These are phyloP conservation scores for Sternotherus odoratus DNA, from an alignment of 2,797 vertebrate genomes.

Conservation along the genomic window DNA sequence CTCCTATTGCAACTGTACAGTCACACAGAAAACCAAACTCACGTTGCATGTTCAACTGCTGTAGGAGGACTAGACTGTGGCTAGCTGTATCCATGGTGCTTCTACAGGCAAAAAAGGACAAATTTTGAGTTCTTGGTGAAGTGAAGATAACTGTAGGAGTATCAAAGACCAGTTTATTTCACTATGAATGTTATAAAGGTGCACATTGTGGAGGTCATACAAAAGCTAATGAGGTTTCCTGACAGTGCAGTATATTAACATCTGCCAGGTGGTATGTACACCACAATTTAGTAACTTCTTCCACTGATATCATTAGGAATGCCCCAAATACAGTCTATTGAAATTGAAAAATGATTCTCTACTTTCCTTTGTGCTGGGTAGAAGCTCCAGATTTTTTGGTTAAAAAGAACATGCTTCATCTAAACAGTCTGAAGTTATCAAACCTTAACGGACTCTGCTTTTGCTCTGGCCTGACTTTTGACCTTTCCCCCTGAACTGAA, in stretches of 20 bases:
- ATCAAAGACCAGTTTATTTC: background rate
- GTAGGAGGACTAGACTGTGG: constrained; percentile 95
- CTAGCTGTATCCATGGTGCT: constrained; percentile 89
- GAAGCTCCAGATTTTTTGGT: background rate
- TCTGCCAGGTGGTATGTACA: background rate
- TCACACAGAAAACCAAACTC: constrained; percentile 99
- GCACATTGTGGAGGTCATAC: background rate
- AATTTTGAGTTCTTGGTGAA: background rate
- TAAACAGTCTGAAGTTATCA: background rate
- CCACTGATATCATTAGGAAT: background rate
- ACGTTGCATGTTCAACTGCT: constrained; percentile 97
- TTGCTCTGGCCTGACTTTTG: background rate
- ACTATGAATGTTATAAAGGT: background rate
- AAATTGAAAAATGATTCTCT: background rate
- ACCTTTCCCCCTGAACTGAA: background rate
- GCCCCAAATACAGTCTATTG: background rate
- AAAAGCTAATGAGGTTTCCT: background rate
- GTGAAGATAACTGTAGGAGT: background rate
- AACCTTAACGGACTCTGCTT: background rate
- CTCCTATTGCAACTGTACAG: constrained; percentile 97
- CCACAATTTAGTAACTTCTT: background rate
- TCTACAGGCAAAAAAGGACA: constrained; percentile 64
- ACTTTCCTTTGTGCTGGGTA: background rate
- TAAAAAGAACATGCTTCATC: background rate
- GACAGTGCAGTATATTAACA: background rate